These are phyloP conservation scores for Ptychobarbus kaznakovi DNA, from an alignment of 2,797 vertebrate genomes.

Conservation along the genomic window DNA sequence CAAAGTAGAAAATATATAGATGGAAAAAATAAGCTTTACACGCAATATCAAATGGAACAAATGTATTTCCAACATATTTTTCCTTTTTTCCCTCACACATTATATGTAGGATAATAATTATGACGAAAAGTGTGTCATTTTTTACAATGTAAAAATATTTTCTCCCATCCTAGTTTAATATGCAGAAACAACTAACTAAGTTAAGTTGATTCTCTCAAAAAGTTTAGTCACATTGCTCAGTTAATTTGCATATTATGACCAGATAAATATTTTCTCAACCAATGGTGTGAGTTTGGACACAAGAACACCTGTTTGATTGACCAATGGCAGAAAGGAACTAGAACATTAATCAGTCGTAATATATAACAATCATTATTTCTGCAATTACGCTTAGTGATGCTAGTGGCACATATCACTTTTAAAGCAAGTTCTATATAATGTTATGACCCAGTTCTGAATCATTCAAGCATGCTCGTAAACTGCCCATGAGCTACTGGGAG, in stretches of 20 bases:
- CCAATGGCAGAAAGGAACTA: not conserved
- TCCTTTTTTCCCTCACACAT: not conserved
- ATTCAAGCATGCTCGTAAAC: conserved; percentile 14
- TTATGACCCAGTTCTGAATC: conserved; percentile 13
- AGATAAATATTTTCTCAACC: not conserved
- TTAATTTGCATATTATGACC: not conserved
- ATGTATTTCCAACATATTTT: conserved; percentile 23
- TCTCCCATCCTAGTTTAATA: not conserved
- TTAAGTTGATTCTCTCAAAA: not conserved
- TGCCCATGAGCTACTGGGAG: conserved; percentile 18
- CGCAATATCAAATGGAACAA: not conserved
- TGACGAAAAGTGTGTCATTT: not conserved
- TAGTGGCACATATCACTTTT: conserved; percentile 1
- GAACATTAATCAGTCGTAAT: not conserved
- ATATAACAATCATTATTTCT: not conserved
- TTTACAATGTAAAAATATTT: not conserved
- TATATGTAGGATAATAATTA: conserved; percentile 14
- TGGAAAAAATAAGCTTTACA: not conserved
- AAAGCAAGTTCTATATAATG: not conserved
- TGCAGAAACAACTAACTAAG: not conserved
- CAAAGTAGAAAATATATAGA: not conserved
- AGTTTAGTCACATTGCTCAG: not conserved
- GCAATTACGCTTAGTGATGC: not conserved
- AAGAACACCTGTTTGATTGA: no score
- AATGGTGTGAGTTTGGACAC: not conserved